phyloP scores from a whole-genome alignment of 2,797 vertebrate species.

The Limnodromus scolopaceus region DNA sequence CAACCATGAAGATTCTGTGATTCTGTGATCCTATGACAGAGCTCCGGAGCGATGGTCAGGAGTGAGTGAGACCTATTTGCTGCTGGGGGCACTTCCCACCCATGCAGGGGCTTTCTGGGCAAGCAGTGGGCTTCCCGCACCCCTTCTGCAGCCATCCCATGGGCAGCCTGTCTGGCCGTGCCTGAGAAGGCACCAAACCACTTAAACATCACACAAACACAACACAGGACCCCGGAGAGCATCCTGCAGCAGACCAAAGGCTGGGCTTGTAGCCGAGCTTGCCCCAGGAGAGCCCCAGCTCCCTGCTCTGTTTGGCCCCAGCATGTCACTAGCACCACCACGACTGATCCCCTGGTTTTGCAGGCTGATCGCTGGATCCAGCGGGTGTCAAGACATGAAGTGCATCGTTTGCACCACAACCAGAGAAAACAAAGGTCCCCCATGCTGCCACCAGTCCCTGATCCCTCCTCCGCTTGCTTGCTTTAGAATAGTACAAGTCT shows the following conservation, averaged over 20 bases:
- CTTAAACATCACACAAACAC: not conserved
- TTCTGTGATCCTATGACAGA: not conserved
- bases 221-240: not conserved
- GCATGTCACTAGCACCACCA: not conserved
- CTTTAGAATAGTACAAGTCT: not conserved
- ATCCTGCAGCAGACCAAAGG: not conserved
- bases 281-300: accelerated
- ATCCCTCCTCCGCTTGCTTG: not conserved
- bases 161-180: not conserved
- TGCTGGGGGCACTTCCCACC: not conserved
- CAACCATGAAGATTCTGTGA: too few relatives aligned
- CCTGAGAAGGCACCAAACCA: not conserved
- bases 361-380: not conserved
- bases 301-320: not conserved
- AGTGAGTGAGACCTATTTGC: accelerated
- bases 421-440: not conserved
- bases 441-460: not conserved
- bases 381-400: not conserved
- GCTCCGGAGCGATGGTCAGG: not conserved
- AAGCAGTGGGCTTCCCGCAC: not conserved
- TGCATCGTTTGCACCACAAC: accelerated
- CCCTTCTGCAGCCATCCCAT: accelerated
- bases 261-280: not conserved
- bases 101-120: accelerated
- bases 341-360: not conserved